phyloP scores from a whole-genome alignment of 2,888 invertebrate genomes.

The Drosophila picticornis region DNA sequence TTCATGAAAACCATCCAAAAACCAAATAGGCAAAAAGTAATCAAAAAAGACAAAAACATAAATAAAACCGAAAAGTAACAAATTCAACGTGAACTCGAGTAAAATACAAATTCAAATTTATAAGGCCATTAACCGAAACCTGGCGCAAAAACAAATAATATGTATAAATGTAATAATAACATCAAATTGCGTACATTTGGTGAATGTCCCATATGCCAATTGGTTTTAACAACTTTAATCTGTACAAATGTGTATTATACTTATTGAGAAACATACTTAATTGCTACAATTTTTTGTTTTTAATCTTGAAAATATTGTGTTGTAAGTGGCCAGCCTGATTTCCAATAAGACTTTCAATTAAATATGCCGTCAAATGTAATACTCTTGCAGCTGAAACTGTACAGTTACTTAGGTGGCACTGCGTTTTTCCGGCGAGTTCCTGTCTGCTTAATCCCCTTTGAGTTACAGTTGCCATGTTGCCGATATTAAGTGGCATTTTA shows the following conservation, averaged over 20 bases:
- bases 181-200: slow-evolving; percentile 70
- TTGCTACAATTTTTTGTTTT: slow-evolving; percentile 18
- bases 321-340: slow-evolving; percentile 35
- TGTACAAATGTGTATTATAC: slow-evolving; percentile 30
- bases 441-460: slow-evolving; percentile 30
- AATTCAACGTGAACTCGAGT: slow-evolving; percentile 10
- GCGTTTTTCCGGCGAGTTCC: slow-evolving; percentile 5
- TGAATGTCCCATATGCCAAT: slow-evolving; percentile 84
- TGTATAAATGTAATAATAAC: slow-evolving; percentile 14
- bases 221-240: slow-evolving; percentile 62
- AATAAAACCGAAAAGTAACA: slow-evolving; percentile 29
- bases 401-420: slow-evolving; percentile 6
- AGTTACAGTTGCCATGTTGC: slow-evolving; percentile 36
- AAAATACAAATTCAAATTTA: slow-evolving; percentile 43
- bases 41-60: slow-evolving; percentile 23
- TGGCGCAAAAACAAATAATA: slow-evolving; percentile 26
- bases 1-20: slow-evolving; percentile 55
- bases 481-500: slow-evolving; percentile 48
- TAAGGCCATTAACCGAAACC: slow-evolving; percentile 31
- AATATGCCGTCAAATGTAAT: slow-evolving; percentile 11
- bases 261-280: slow-evolving; percentile 10
- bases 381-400: slow-evolving; percentile 25
- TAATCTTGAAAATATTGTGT: slow-evolving; percentile 52
- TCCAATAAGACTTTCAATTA: slow-evolving; percentile 17
- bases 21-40: slow-evolving; percentile 7